These are phyloP conservation scores for Periophthalmus modestus DNA, from an alignment of 2,113 vertebrate species.

Conservation along the genomic window DNA sequence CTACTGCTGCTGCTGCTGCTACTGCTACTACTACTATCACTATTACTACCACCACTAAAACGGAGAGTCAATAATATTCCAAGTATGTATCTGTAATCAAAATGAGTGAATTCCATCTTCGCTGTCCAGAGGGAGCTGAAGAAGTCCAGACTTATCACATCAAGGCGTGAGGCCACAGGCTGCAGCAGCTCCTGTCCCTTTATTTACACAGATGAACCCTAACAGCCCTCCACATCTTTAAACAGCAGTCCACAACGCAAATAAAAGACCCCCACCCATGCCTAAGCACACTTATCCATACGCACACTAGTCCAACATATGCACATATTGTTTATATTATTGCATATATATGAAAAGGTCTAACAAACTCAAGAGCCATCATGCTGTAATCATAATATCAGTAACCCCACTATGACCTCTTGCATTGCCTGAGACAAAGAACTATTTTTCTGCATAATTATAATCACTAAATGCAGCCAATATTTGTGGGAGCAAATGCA, in stretches of 20 bases:
- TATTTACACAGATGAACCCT: constrained; percentile 79
- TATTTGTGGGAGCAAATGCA: constrained; percentile 7
- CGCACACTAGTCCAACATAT: not conserved
- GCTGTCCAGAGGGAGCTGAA: constrained; percentile 62
- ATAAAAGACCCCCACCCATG: constrained; percentile 53
- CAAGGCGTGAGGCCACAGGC: constrained; percentile 78
- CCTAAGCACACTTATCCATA: constrained; percentile 7
- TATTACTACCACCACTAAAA: not conserved
- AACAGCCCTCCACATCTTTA: constrained; percentile 36
- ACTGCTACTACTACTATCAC: not conserved
- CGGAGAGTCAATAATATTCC: not conserved
- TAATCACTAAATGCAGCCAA: constrained; percentile 38
- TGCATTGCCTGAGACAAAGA: constrained; percentile 28
- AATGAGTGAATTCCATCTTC: constrained; percentile 61
- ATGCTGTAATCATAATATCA: not conserved
- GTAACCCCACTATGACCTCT: constrained; percentile 20
- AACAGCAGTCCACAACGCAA: constrained; percentile 52
- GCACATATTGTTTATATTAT: constrained; percentile 5
- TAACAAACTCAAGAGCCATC: not conserved
- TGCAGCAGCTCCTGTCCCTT: constrained; percentile 69
- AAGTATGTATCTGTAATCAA: constrained; percentile 29
- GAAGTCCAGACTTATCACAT: constrained; percentile 74
- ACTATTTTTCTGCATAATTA: constrained; percentile 44
- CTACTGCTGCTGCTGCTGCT: not conserved
- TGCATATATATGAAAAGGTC: not conserved